Base-by-base conservation (phyloP, 2,797 vertebrate genomes). In the Hyperoplus immaculatus region DNA sequence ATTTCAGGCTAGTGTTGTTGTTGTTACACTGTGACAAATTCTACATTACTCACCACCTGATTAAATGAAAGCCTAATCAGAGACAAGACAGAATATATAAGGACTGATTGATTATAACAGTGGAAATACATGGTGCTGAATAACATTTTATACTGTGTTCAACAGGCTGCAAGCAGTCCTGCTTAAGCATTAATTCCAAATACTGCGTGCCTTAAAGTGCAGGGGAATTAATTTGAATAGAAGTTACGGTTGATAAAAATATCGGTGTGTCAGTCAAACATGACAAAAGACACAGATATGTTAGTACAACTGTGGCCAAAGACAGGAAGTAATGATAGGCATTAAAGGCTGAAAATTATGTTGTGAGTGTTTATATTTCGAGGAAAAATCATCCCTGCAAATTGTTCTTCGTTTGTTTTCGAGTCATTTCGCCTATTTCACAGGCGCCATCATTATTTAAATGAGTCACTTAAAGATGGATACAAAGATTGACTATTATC, bases 51-150 rank as follows among this genome's bases (percentile, higher is more conserved):
- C n/a, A 14, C 2, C 38, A 38, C 9, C 18, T 6, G 21, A 73
- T 60, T 60, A 29, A 18, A 57, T 45, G 18, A 64, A 57, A 74
- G 36, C 49, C 39, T 53, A 72, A 80, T 69, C 65, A 67, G 69
- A 73, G 18, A 64, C 60, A 18, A 72, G 51, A 18, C 42, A 54
- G 5, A 73, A 73, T 21, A 67, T 68, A 7, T 21, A 71, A 62
- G 46, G 54, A 61, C 7, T 43, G 15, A 54, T 38, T 75, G 63
- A 72, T 77, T 78, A 72, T 71, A 75, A 65, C 18, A 2, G 36
- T 2, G 5, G 13, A 55, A 51, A n/a, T 15, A 29, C 38, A 29
- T 46, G 49, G 49, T 1, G 56, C 42, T 16, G 64, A 69, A 76
- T 56, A 49, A 53, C 18, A 54, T 18, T 50, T 69, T 43, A 39